Evolutionary conservation across 92 coral and sea anemone species (phyloP).

Genomic region (Parazoanthus darwini): DNA sequence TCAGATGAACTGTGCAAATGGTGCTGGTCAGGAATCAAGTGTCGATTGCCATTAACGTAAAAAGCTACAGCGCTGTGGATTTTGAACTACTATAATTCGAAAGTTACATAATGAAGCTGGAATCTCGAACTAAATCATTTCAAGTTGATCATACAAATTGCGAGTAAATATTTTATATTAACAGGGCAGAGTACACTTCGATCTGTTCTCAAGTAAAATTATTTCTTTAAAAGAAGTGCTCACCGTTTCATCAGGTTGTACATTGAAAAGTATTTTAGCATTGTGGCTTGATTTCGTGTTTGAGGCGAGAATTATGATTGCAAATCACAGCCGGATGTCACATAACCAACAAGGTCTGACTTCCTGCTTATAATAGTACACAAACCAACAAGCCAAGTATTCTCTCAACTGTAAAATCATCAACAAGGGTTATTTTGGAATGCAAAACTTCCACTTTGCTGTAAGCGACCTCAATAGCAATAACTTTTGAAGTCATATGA

Average conservation of each 20-base stretch:
- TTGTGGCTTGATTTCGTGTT: slow-evolving; percentile 7
- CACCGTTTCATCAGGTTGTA: background rate
- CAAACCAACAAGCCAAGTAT: slow-evolving; percentile 16
- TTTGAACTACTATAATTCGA: background rate
- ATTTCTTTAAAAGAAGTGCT: no score
- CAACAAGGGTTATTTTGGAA: slow-evolving; percentile 9
- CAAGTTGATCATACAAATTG: background rate
- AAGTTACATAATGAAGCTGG: background rate
- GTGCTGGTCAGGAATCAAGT: no score
- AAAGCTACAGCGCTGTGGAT: no score
- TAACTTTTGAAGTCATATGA: background rate
- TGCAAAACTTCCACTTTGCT: slow-evolving; percentile 4
- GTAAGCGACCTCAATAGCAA: slow-evolving; percentile 6
- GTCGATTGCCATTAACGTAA: no score
- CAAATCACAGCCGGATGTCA: slow-evolving; percentile 42
- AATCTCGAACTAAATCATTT: background rate
- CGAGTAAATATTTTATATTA: background rate
- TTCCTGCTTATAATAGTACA: slow-evolving; percentile 28
- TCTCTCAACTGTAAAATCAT: background rate
- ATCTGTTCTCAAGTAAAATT: background rate
- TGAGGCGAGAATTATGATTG: background rate
- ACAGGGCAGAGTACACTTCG: background rate
- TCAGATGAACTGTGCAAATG: no score
- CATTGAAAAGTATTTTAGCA: background rate
- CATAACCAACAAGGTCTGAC: background rate